Evolutionary conservation across 2,888 invertebrate genomes (phyloP), one percentile per base, ranked within the genome.

Genomic region (Microdon myrmicae): DNA sequence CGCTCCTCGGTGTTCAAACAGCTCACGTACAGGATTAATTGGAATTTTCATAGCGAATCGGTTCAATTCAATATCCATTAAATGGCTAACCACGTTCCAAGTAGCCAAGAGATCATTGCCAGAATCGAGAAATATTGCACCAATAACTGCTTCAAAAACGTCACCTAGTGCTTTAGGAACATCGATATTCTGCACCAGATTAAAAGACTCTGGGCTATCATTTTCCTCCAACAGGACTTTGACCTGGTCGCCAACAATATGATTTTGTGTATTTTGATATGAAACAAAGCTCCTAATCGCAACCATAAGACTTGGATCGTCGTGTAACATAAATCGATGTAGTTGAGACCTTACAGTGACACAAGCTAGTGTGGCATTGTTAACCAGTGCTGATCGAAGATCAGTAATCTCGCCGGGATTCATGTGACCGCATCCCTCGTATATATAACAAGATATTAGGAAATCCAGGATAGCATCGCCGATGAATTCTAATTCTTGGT

Each of bases 321-420:
- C 82, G 22, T 82, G 78, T 37, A 86, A 72, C 51, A 90, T 80
- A 75, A 82, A 88, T 71, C 90, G 90, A 74, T 98, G 93, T 60
- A 97, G 85, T 8, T 89, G 87, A 78, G 90, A 85, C 68, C 92
- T 88, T 8, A 96, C 94, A 3, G 92, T 86, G 41, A 96, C 84
- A 14, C 92, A 90, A 0, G 94, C 97, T 73, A 99, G 94, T 0
- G 96, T 97, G 54, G 92, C 88, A 74, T 99, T 99, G 76, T 99
- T 98, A 2, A 99, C 98, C 2, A 99, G 83, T 0, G 98, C 94
- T 0, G 97, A 96, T 23, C 98, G 83, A 56, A 98, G 77, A 80
- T 98, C 97, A 0, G 97, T 97, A 49, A 99, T 80, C 10, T 92
- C 87, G 0, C 96, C 97, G 0, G 95, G 94, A 49, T 84, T 85